Percentiles rank a stretch among this genome's conserved stretches.
Conservation (phyloP, 2,113 vertebrate species). For the Ailurus styani region DNA sequence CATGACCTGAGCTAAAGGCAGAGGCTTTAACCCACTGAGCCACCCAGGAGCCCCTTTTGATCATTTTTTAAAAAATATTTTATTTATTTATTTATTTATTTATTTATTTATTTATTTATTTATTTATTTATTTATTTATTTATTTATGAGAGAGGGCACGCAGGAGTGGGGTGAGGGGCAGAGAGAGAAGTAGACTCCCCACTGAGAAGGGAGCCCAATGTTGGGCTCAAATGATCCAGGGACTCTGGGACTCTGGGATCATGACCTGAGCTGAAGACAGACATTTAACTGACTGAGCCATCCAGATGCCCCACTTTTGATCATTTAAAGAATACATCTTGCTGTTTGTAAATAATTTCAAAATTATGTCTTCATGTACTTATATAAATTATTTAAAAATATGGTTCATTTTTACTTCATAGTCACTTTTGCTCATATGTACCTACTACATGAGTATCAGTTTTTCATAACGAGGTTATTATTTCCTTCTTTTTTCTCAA, state of each 20-base stretch:
- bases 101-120: too few species aligned
- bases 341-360: background rate
- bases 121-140: too few species aligned
- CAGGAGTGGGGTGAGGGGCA: too few species aligned
- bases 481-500: background rate
- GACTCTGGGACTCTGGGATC: background rate
- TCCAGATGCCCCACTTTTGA: background rate
- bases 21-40: too few species aligned
- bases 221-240: too few species aligned
- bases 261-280: background rate
- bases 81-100: too few species aligned
- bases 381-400: background rate
- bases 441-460: background rate
- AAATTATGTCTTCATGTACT: background rate
- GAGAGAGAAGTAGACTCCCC: too few species aligned
- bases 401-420: background rate
- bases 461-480: background rate
- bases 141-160: too few species aligned
- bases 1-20: too few species aligned
- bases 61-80: background rate
- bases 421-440: background rate
- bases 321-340: background rate
- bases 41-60: too few species aligned
- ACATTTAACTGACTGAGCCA: background rate
- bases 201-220: too few species aligned